These are phyloP conservation scores for Romanogobio albipinnatus DNA, from an alignment of 2,113 vertebrate species.

Conservation along the genomic window DNA sequence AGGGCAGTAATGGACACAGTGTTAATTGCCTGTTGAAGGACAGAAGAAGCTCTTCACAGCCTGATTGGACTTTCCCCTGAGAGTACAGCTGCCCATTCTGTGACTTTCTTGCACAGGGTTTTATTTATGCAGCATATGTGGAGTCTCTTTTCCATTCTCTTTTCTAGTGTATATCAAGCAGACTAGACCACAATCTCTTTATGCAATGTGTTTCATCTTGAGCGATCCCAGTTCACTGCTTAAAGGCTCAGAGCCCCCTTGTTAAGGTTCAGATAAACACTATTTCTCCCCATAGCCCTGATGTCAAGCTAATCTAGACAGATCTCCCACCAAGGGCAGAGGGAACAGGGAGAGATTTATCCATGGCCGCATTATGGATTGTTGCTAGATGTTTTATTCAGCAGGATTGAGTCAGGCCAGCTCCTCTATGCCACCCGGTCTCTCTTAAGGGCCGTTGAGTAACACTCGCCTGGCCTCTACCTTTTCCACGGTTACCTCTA, in stretches of 20 bases:
- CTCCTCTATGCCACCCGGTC: conserved; percentile 52
- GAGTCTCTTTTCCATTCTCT: conserved; percentile 16
- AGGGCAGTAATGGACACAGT: conserved; percentile 83
- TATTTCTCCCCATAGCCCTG: conserved; percentile 64
- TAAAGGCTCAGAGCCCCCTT: conserved; percentile 57
- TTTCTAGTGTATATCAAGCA: conserved; percentile 10
- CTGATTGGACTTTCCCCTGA: conserved; percentile 81
- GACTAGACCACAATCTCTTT: conserved; percentile 57
- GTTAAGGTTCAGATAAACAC: conserved; percentile 64
- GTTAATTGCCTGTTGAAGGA: conserved; percentile 89
- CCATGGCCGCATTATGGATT: conserved; percentile 64
- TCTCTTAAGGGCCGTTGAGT: conserved; percentile 61
- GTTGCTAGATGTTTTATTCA: conserved; percentile 61
- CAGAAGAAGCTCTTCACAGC: conserved; percentile 80
- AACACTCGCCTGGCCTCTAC: conserved; percentile 57
- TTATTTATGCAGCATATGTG: conserved; percentile 36
- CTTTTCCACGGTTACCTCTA: conserved; percentile 56
- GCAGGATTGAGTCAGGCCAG: conserved; percentile 58
- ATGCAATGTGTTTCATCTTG: conserved; percentile 62
- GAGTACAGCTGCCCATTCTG: conserved; percentile 78
- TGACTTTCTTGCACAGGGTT: not conserved
- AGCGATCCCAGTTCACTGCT: conserved; percentile 57
- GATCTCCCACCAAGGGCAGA: conserved; percentile 66
- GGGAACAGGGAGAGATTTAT: conserved; percentile 70
- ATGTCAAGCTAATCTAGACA: conserved; percentile 68